phyloP scores from a whole-genome alignment of 2,797 vertebrate genomes.

The Nothura maculosa region DNA sequence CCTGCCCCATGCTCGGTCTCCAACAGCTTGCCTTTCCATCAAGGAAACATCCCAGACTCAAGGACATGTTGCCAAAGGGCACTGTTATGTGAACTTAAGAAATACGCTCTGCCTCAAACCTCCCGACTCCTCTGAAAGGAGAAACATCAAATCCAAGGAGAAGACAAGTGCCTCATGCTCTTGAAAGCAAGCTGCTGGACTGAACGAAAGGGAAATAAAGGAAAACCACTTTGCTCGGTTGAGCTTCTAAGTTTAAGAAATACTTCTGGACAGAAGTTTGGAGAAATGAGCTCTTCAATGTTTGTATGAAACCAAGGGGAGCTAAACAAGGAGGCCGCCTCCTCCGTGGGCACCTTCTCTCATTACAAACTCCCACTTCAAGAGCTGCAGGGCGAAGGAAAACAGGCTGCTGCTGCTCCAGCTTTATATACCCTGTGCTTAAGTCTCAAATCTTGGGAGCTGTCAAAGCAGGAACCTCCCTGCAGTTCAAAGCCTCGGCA shows the following conservation, averaged over 20 bases:
- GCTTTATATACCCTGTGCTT: background rate
- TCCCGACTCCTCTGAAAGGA: background rate
- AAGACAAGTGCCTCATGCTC: background rate
- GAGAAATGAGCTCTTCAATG: background rate
- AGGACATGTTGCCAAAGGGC: background rate
- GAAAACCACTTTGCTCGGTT: background rate
- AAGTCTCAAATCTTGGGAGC: background rate
- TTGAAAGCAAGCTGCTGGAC: background rate
- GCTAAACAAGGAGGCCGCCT: background rate
- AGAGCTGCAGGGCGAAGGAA: background rate
- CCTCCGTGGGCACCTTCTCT: background rate
- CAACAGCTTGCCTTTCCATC: background rate
- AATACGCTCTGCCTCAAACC: background rate
- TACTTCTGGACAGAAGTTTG: background rate
- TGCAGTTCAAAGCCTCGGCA: background rate
- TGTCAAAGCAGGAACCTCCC: background rate
- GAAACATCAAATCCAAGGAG: background rate
- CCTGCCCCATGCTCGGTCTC: background rate
- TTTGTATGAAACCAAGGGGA: background rate
- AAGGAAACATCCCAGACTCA: background rate
- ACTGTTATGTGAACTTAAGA: background rate
- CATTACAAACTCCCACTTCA: background rate
- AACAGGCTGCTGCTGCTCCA: background rate
- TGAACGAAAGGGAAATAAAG: background rate
- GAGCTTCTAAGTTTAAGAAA: background rate